Evolutionary conservation across 2,888 invertebrate genomes (phyloP), one percentile per base, ranked within the genome.

Genomic region (Ryuthela nishihirai): DNA sequence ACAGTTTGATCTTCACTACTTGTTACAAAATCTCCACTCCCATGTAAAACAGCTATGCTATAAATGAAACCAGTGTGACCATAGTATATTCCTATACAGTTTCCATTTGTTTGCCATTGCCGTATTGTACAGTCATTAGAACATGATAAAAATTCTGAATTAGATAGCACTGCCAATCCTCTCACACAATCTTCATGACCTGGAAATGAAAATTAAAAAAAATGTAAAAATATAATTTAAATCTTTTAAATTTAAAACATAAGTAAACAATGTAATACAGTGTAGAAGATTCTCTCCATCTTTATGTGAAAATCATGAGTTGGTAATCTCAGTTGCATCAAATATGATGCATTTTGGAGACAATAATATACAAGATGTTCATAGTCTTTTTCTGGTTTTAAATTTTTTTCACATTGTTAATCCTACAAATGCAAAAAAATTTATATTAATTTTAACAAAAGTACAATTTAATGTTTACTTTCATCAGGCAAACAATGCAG

Each of bases 181-280:
- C 98, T 79, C 0, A 98, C 91, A 76, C 94, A 94, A 71, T 98
- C 98, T 1, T 84, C 85, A 73, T 98, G 98, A 4, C 94, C 92
- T 80, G 72, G 38, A 73, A 69, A 56, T 26, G 36, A 50, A 17
- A 47, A 35, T 4, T 12, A 49, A 44, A 46, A 25, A 36, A 10
- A 17, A 4, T 20, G 7, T 34, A n/a, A 5, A 44, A 29, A 34
- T 20, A 21, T 34, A 21, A 23, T n/a, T 9, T n/a, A 24, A 38
- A 38, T 38, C 10, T 9, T 38, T n/a, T n/a, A 12, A 36, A 34
- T 6, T 34, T 32, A 15, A 44, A 29, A 32, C 5, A 26, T 12
- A 42, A 7, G n/a, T n/a, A n/a, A n/a, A n/a, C n/a, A n/a, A n/a
- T n/a, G n/a, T n/a, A n/a, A n/a, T n/a, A n/a, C n/a, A n/a, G n/a